Percentiles rank a stretch among this genome's conserved stretches.
These are phyloP conservation scores for Paradoxurus hermaphroditus DNA, from an alignment of 2,113 vertebrate genomes.

Conservation along the genomic window DNA sequence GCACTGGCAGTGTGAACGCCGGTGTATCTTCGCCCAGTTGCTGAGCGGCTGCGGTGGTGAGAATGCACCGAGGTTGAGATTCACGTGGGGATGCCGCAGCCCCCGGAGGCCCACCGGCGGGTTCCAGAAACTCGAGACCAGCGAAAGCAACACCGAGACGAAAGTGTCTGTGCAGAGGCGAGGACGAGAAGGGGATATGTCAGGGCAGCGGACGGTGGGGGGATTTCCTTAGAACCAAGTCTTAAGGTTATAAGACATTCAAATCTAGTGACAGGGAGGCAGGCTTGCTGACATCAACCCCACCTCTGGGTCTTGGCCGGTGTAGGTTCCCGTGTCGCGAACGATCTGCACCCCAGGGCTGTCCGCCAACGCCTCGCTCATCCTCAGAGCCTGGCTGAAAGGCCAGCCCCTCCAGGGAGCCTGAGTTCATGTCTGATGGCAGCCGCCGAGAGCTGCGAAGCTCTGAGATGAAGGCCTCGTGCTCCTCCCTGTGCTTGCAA, in stretches of 20 bases:
- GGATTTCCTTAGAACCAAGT: neutral
- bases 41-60: accelerated
- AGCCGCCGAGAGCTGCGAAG: accelerated
- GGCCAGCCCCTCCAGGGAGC: neutral
- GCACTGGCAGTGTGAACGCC: too few species aligned
- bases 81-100: neutral
- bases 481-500: neutral
- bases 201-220: neutral
- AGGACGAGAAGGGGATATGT: neutral
- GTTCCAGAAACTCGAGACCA: neutral
- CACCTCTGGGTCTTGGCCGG: neutral
- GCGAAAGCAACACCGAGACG: accelerated
- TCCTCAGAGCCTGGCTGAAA: accelerated
- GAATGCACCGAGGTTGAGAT: accelerated
- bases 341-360: neutral
- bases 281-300: neutral
- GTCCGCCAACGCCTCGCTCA: neutral
- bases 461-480: neutral
- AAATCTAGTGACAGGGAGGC: neutral
- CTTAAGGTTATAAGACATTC: neutral
- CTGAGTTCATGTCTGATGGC: neutral
- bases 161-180: neutral
- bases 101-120: neutral
- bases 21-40: accelerated
- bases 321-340: neutral